Base-by-base conservation (phyloP, 1,140 invertebrate species). In the Eueides isabella region DNA sequence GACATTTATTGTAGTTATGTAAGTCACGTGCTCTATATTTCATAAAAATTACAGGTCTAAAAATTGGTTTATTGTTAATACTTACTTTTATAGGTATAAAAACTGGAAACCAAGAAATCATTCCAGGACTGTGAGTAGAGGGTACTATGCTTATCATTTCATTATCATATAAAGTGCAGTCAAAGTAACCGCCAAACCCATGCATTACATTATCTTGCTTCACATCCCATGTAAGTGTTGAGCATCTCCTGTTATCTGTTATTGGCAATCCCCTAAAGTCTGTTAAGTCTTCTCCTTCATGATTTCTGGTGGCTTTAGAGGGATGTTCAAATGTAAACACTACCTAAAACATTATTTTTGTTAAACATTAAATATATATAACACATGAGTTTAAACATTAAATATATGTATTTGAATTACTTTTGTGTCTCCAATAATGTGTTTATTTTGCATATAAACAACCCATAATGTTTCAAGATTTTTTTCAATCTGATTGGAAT, bases 21-120 rank as follows among this genome's bases (percentile, higher is more conserved):
- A 14, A 5, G 14, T 16, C n/a, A n/a, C n/a, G n/a, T 16, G 14
- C 35, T 38, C 16, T 38, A 38, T 38, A 16, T 38, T 38, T 38
- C 5, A 38, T 38, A 14, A 38, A 38, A 38, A 38, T 14, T 7
- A 35, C 35, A 38, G 35, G 35, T 38, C 16, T 38, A 38, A 38
- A 12, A 16, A 38, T 38, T 16, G 14, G 2, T 38, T 38, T 38
- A 16, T 38, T 16, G 35, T 38, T 55, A 55, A 55, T 55, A 55
- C 48, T 26, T 94, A 97, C 97, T 91, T 95, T 95, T 23, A 99
- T 95, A 30, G 98, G 98, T 88, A 99, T 99, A 77, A 97, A 97
- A 67, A 99, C 97, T 14, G 98, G 98, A 88, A 99, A 99, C 99
- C 99, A 99, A 78, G 98, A 98, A 80, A 98, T 97, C 97, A 99